Conservation (phyloP, 2,888 invertebrate genomes). For the Dynastes hyllus region DNA sequence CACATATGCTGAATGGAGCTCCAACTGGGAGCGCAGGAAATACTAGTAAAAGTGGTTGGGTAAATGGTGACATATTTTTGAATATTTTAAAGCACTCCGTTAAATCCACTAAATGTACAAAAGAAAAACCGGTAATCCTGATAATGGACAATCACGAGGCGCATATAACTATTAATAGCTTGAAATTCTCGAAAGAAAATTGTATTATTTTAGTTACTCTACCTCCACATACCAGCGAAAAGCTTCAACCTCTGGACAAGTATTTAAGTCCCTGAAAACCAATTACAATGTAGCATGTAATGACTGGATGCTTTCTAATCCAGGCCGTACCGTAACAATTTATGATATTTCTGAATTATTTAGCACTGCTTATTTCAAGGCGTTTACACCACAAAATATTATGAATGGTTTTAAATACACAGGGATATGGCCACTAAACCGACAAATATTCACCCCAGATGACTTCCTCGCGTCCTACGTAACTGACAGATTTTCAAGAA, state of each 20-base stretch:
- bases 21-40: conserved; percentile 55
- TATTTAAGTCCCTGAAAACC: conserved; percentile 19
- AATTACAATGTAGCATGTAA: conserved; percentile 9
- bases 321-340: conserved; percentile 7
- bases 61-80: conserved; percentile 54
- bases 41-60: conserved; percentile 57
- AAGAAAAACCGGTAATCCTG: conserved; percentile 55
- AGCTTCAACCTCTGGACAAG: conserved; percentile 35
- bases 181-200: conserved; percentile 57
- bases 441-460: conserved; percentile 13
- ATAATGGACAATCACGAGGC: conserved; percentile 60
- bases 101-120: conserved; percentile 53
- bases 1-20: conserved; percentile 55
- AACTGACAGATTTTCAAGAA: neutral
- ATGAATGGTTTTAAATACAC: conserved; percentile 28
- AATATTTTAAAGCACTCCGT: conserved; percentile 56
- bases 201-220: conserved; percentile 57
- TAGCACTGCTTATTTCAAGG: neutral
- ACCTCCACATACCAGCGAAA: conserved; percentile 22
- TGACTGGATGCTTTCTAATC: conserved; percentile 24
- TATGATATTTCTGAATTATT: conserved; percentile 9
- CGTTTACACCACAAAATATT: too few relatives aligned
- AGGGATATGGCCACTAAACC: conserved; percentile 23
- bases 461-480: conserved; percentile 23
- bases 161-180: conserved; percentile 53